Base-by-base conservation (phyloP, 2,888 invertebrate species). In the Zaprionus obscuricornis region DNA sequence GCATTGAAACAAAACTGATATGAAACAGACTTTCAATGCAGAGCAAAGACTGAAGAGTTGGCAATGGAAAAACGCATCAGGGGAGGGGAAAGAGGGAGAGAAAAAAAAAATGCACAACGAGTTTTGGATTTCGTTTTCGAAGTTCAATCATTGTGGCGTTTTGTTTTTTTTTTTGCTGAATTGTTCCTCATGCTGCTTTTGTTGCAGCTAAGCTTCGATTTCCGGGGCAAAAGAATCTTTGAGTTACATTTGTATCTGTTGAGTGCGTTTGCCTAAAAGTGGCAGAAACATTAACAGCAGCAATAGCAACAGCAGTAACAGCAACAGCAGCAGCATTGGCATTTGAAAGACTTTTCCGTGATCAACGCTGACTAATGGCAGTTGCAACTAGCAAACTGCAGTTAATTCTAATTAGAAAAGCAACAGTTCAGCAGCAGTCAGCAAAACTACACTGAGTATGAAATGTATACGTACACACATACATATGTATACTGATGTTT, bases 111-210 rank as follows among this genome's bases (percentile, higher is more conserved):
- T 66, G 66, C 51, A 55, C 69, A 70, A 72, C 70, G 63, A 57
- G 73, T 70, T 70, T 70, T 72, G 60, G 73, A 62, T 69, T 69
- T 72, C 73, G 43, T 66, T 69, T 60, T 72, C 60, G 60, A 54
- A 60, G 49, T 59, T 68, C 49, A 59, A 56, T 66, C 59, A 51
- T 52, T 71, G 54, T 52, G 66, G 46, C 42, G 45, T 10, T 39
- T 2, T 29, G 36, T 20, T 29, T 33, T 1, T 11, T 37, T 1
- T 46, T 34, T 8, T 24, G 36, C n/a, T 66, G 42, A n/a, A n/a
- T n/a, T 46, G 42, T 13, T 16, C 16, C 11, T 31, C 16, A 2
- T 50, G 40, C n/a, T 40, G 14, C 16, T 43, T 17, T n/a, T 29
- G 14, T 29, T 29, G 42, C 6, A 17, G 16, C 52, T 69, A 71